These are phyloP conservation scores for Lycaon pictus DNA, from an alignment of 2,113 vertebrate species.

Conservation along the genomic window DNA sequence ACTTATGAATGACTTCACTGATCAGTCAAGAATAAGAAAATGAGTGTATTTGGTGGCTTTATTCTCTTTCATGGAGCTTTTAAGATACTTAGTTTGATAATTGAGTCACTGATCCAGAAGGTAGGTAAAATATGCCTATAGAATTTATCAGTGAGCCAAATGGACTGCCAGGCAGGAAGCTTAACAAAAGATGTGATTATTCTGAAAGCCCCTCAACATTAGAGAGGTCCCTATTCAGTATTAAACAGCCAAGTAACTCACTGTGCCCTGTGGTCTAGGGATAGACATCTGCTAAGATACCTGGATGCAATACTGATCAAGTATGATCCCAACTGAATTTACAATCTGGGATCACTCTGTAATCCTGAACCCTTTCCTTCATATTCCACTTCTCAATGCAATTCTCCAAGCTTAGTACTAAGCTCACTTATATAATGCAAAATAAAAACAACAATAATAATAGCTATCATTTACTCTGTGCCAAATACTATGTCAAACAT, in stretches of 20 bases:
- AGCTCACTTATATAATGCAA: not conserved
- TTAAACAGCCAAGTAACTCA: not conserved
- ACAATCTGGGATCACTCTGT: not conserved
- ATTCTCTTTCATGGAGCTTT: conserved; percentile 35
- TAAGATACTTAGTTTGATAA: conserved; percentile 63
- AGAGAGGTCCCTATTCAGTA: not conserved
- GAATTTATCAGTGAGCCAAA: conserved; percentile 42
- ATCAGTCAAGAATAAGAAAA: conserved; percentile 33
- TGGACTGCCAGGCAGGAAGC: not conserved
- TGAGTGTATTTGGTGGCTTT: conserved; percentile 30
- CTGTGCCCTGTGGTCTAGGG: not conserved
- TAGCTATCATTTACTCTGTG: not conserved
- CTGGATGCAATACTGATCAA: not conserved
- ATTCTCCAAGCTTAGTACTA: not conserved
- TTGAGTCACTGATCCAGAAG: conserved; percentile 63
- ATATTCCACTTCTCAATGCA: not conserved
- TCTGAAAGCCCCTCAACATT: not conserved
- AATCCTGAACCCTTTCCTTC: not conserved
- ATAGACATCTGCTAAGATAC: not conserved
- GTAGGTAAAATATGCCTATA: conserved; percentile 46
- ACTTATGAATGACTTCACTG: conserved; percentile 72
- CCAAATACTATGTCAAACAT: not conserved
- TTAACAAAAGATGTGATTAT: conserved; percentile 13
- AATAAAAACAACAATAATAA: not conserved
- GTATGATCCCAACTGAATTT: not conserved